These are phyloP conservation scores for Polyodon spathula DNA, from an alignment of 2,113 vertebrate species.

Conservation along the genomic window DNA sequence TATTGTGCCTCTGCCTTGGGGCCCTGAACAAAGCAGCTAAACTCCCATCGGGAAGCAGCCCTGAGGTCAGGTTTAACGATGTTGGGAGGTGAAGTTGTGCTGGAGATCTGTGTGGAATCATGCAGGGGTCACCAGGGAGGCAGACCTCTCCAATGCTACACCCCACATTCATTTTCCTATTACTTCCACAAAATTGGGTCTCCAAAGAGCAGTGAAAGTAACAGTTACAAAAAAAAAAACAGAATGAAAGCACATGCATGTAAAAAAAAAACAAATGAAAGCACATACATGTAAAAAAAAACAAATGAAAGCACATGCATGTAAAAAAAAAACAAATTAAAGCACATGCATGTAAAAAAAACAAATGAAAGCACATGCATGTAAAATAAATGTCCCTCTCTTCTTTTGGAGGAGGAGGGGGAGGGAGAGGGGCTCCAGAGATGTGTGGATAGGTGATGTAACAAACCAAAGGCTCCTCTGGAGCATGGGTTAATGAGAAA, in stretches of 20 bases:
- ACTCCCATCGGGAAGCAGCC: slow-evolving; percentile 32
- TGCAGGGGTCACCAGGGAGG: slow-evolving; percentile 16
- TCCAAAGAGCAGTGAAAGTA: slow-evolving; percentile 17
- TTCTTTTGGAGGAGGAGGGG: background rate
- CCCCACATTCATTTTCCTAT: slow-evolving; percentile 20
- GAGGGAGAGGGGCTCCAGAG: background rate
- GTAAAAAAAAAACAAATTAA: background rate
- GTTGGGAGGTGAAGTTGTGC: slow-evolving; percentile 30
- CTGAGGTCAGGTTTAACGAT: slow-evolving; percentile 40
- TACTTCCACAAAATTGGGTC: slow-evolving; percentile 15
- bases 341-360: background rate
- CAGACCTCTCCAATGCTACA: background rate
- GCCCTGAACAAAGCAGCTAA: slow-evolving; percentile 39
- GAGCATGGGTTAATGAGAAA: slow-evolving; percentile 2
- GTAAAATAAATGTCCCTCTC: background rate
- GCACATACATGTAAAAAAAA: background rate
- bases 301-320: too few relatives aligned
- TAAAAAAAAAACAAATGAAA: slow-evolving; percentile 3
- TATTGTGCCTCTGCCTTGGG: slow-evolving; percentile 29
- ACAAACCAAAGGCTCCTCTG: background rate
- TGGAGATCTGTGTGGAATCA: slow-evolving; percentile 27
- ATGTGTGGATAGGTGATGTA: slow-evolving; percentile 5
- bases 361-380: slow-evolving; percentile 15
- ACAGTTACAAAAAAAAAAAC: slow-evolving; percentile 1
- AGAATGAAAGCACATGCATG: too few relatives aligned